These are phyloP conservation scores for Scrobipalpa costella DNA, from an alignment of 2,888 invertebrate genomes.

Conservation along the genomic window DNA sequence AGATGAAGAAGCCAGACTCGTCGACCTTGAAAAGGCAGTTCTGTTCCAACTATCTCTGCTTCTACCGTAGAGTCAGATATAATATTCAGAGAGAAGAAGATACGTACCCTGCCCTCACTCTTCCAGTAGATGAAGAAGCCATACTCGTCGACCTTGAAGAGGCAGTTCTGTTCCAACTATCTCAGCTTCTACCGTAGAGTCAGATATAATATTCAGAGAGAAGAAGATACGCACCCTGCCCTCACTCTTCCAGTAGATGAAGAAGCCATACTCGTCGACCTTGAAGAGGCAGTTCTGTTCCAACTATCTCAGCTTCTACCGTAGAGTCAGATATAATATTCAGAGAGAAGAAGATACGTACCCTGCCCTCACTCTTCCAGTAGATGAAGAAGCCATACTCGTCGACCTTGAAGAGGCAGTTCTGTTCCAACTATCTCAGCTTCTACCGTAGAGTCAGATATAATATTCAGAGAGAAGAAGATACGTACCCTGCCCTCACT, in stretches of 20 bases:
- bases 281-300: slow-evolving; percentile 94
- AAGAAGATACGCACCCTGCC: slow-evolving; percentile 87
- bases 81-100: too few species aligned
- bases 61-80: too few species aligned
- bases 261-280: slow-evolving; percentile 98
- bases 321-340: too few species aligned
- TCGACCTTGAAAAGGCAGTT: slow-evolving; percentile 96
- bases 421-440: too few species aligned
- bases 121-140: slow-evolving; percentile 99
- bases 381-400: slow-evolving; percentile 99
- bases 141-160: slow-evolving; percentile 97
- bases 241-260: slow-evolving; percentile 99
- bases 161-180: slow-evolving; percentile 92
- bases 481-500: slow-evolving; percentile 91
- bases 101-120: slow-evolving; percentile 92
- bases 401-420: slow-evolving; percentile 96
- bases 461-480: too few species aligned
- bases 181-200: too few species aligned
- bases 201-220: too few species aligned
- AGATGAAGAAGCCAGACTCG: slow-evolving; percentile 98
- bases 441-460: too few species aligned
- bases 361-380: slow-evolving; percentile 98
- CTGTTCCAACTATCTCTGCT: too few species aligned
- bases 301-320: too few species aligned
- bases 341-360: too few species aligned